Conservation (phyloP, 2,797 vertebrate genomes). For the Peromyscus attwateri region DNA sequence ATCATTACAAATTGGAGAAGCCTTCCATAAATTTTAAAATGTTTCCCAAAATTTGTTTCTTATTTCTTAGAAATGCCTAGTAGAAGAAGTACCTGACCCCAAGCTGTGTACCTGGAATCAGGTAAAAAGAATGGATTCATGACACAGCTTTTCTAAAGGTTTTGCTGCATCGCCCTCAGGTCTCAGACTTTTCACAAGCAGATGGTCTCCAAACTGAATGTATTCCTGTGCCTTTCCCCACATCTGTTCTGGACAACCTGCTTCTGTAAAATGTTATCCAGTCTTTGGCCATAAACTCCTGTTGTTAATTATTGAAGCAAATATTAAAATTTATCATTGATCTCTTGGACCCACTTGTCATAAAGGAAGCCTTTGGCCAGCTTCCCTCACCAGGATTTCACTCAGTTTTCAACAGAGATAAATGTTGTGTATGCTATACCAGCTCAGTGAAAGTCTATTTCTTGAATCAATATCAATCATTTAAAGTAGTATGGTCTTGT, state of each 20-base stretch:
- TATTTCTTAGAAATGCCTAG: constrained; percentile 34
- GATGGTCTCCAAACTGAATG: not conserved
- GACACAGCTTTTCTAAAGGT: not conserved
- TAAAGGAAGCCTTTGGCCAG: constrained; percentile 60
- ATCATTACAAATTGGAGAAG: not conserved
- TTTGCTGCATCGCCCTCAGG: not conserved
- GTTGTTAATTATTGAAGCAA: constrained; percentile 72
- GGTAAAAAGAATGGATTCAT: constrained; percentile 24
- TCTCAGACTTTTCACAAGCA: constrained; percentile 61
- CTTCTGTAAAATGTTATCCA: constrained; percentile 45
- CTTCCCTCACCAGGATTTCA: constrained; percentile 69
- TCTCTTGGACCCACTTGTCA: constrained; percentile 46
- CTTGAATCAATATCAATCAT: constrained; percentile 77
- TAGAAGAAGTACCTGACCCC: not conserved
- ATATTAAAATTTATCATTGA: constrained; percentile 66
- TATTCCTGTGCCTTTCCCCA: not conserved
- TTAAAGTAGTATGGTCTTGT: constrained; percentile 46
- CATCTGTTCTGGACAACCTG: constrained; percentile 3
- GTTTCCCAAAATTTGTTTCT: constrained; percentile 20
- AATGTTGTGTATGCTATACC: constrained; percentile 67
- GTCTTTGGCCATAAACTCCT: constrained; percentile 53
- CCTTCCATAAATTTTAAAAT: not conserved
- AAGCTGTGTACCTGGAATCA: not conserved
- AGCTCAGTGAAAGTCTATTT: constrained; percentile 60
- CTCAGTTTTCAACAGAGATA: constrained; percentile 77